phyloP scores from a whole-genome alignment of 2,113 vertebrate species.

The Sapajus apella region DNA sequence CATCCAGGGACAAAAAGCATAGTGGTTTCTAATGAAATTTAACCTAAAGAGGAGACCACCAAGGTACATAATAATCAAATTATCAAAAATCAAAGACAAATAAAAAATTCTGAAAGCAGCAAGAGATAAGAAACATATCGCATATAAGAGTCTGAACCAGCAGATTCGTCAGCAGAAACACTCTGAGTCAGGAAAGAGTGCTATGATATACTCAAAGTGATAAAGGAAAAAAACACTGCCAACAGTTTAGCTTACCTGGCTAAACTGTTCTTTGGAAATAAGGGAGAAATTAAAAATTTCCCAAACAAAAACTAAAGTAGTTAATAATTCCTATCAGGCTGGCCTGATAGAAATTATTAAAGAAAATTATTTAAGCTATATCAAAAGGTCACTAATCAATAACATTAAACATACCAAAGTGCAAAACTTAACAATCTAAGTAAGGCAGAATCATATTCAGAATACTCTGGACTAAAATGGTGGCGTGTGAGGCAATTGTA shows the following conservation, averaged over 20 bases:
- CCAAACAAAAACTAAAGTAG: neutral
- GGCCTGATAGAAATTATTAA: neutral
- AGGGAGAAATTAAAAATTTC: neutral
- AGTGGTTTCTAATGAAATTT: neutral
- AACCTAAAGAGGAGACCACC: neutral
- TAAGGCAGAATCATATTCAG: neutral
- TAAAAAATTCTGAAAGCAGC: neutral
- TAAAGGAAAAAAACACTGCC: neutral
- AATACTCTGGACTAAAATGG: neutral
- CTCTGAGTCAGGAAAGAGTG: neutral
- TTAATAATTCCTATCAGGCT: neutral
- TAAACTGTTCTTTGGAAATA: neutral
- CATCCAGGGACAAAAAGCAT: neutral
- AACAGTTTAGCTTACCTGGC: neutral
- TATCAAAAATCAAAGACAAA: neutral
- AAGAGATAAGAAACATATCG: neutral
- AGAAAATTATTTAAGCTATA: neutral
- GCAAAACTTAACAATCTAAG: neutral
- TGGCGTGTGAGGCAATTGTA: neutral
- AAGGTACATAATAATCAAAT: neutral
- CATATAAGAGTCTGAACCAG: neutral
- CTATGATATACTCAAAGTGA: neutral
- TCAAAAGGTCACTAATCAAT: neutral
- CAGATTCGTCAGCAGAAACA: neutral
- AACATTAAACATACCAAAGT: neutral